Base-by-base conservation (phyloP, 2,797 vertebrate species). In the Onychomys leucogaster region DNA sequence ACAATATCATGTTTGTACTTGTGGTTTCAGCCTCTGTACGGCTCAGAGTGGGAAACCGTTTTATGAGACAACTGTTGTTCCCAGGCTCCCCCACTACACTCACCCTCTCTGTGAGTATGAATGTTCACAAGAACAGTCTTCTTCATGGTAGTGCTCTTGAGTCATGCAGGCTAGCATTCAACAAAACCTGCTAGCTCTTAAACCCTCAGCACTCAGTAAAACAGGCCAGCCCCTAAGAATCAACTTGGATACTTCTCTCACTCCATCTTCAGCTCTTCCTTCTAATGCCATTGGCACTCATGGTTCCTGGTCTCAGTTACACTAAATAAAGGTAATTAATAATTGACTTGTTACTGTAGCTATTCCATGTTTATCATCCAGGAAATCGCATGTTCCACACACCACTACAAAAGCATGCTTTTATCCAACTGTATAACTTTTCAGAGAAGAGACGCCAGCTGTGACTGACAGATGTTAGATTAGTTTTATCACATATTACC, bases 11-110 rank as follows among this genome's bases (percentile, higher is more conserved):
- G 14, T 61, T 94, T 95, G 2, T 16, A 3, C 3, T 32, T 41
- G 23, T 67, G 27, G n/a, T 37, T 61, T 14, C 14, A 10, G 1
- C 10, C 4, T 43, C 12, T 1, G 0, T 21, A 27, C 10, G 37
- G 43, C 5, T 1, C 19, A 37, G 19, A 23, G 23, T 77, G 11
- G 52, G 7, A 84, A 87, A 41, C 29, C n/a, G 8, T 11, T 49
- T 52, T 0, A 37, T 69, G 80, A 10, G 29, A 29, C 57, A 43
- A 63, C 11, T 88, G 2, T 49, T 67, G 9, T 2, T 1, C 0
- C 19, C 29, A 19, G 37, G 46, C 29, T 25, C 1, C 37, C 2
- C 46, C 11, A 2, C 7, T 75, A 32, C 7, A 1, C 13, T 34
- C 7, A 32, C 73, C 81, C 12, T 77, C 25, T 23, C 23, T 82